A percentile compares a stretch with the other conserved stretches of the same genome.
Conservation (phyloP, 2,888 invertebrate genomes). For the Parasteatoda lunata region DNA sequence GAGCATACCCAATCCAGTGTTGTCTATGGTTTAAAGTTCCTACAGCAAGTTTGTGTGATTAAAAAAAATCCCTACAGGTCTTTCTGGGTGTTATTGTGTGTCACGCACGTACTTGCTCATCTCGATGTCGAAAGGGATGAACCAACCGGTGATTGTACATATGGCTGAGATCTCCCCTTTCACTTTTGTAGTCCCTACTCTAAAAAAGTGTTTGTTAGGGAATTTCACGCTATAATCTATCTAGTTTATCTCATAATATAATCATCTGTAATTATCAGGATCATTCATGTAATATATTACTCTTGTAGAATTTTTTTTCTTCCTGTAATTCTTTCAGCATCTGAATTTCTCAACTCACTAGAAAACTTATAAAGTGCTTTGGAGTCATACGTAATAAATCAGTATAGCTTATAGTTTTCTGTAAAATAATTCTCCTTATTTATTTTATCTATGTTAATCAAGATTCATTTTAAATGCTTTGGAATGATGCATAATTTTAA, state of each 20-base stretch:
- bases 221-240: conserved; percentile 24
- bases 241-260: conserved; percentile 10
- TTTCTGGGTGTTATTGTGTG: conserved; percentile 18
- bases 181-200: neutral
- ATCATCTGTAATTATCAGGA: neutral
- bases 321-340: too few relatives aligned
- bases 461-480: too few relatives aligned
- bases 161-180: conserved; percentile 23
- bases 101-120: conserved; percentile 7
- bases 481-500: too few relatives aligned
- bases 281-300: too few relatives aligned
- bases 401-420: neutral
- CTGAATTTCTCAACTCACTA: too few relatives aligned
- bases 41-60: too few relatives aligned
- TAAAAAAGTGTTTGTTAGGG: conserved; percentile 18
- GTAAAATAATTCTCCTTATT: neutral
- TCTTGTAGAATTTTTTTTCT: too few relatives aligned
- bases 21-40: too few relatives aligned
- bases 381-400: neutral
- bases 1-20: too few relatives aligned
- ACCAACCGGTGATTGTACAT: conserved; percentile 52
- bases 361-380: too few relatives aligned
- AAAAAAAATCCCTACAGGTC: conserved; percentile 6
- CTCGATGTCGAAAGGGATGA: conserved; percentile 38
- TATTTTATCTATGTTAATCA: too few relatives aligned